Evolutionary conservation across 2,888 invertebrate species (phyloP).

Genomic region (Acanthococcus lagerstroemiae): DNA sequence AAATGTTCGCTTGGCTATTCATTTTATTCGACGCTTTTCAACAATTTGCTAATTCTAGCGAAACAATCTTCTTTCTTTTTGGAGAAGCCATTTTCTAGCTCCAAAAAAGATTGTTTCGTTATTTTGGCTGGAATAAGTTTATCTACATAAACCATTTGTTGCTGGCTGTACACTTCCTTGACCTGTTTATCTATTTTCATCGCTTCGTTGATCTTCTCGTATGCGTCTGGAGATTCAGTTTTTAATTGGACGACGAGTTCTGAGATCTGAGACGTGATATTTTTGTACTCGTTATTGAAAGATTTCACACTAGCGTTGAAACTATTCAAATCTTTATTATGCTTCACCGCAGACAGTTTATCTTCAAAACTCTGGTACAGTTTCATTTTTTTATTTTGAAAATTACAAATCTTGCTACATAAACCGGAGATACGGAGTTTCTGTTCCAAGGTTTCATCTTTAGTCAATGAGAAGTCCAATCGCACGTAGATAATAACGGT

Average conservation of each 20-base stretch:
- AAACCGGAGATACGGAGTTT: conserved; percentile 43
- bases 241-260: conserved; percentile 49
- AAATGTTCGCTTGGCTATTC: not conserved
- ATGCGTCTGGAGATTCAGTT: conserved; percentile 49
- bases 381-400: conserved; percentile 50
- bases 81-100: conserved; percentile 47
- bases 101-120: conserved; percentile 50
- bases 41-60: conserved; percentile 46
- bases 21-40: conserved; percentile 43
- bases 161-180: conserved; percentile 44
- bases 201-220: conserved; percentile 52
- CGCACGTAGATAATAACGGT: conserved; percentile 88
- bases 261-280: conserved; percentile 46
- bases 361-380: conserved; percentile 53
- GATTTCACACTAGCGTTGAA: conserved; percentile 47
- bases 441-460: conserved; percentile 31
- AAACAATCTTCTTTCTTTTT: conserved; percentile 51
- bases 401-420: conserved; percentile 49
- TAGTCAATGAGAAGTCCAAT: conserved; percentile 60
- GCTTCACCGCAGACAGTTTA: conserved; percentile 50
- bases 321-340: conserved; percentile 48
- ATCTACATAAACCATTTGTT: conserved; percentile 49
- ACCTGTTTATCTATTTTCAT: conserved; percentile 49
- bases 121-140: conserved; percentile 53
- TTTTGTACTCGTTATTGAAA: conserved; percentile 51